These are phyloP conservation scores for Spea hammondii DNA, from an alignment of 2,797 vertebrate species.

Conservation along the genomic window DNA sequence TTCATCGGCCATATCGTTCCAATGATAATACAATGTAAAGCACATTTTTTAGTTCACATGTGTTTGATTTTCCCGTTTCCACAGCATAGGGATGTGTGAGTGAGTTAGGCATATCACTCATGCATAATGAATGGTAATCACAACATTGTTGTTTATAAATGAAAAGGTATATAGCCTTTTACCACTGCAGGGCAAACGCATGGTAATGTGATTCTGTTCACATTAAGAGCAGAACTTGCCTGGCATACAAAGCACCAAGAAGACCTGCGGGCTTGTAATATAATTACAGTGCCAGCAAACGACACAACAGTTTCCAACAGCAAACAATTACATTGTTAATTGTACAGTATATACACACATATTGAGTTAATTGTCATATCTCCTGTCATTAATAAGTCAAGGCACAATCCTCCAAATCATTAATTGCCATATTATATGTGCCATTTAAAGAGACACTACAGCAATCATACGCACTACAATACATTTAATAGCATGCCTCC, in stretches of 20 bases:
- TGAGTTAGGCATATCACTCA: conserved; percentile 25
- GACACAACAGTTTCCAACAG: background rate
- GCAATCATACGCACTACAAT: too few species aligned
- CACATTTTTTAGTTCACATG: background rate
- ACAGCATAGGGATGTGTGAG: conserved; percentile 4
- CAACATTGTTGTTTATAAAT: conserved; percentile 29
- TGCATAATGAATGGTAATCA: conserved; percentile 42
- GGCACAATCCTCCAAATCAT: background rate
- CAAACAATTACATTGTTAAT: conserved; percentile 1
- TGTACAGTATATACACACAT: background rate
- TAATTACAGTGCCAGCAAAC: background rate
- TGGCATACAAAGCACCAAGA: conserved; percentile 35
- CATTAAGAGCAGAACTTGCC: conserved; percentile 2
- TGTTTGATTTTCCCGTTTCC: background rate
- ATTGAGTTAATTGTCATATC: conserved; percentile 3
- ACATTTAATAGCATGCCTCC: too few species aligned
- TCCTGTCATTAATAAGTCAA: background rate
- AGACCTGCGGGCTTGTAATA: conserved; percentile 10
- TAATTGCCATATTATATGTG: background rate
- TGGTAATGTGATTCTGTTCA: conserved; percentile 24
- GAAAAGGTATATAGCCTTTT: conserved; percentile 11
- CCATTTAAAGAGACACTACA: too few species aligned
- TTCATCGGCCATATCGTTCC: conserved; percentile 5
- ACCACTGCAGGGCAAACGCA: conserved; percentile 4
- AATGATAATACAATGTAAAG: conserved; percentile 30